Evolutionary conservation across 2,113 vertebrate genomes (phyloP).

Genomic region (Rhadina sibilatrix): DNA sequence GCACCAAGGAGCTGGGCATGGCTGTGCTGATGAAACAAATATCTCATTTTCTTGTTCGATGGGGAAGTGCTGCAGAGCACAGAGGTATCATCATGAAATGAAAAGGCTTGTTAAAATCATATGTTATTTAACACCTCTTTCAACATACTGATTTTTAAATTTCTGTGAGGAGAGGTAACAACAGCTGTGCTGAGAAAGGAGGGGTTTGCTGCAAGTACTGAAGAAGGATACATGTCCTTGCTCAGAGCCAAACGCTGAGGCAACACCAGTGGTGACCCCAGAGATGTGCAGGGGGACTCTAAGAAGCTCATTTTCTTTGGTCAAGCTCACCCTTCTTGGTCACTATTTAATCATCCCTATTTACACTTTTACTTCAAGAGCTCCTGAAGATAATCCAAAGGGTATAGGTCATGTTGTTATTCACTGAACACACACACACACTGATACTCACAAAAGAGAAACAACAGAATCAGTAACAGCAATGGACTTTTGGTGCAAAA

Average conservation of each 20-base stretch:
- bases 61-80: neutral
- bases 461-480: neutral
- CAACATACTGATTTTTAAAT: neutral
- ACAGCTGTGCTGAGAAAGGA: neutral
- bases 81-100: neutral
- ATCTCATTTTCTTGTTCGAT: neutral
- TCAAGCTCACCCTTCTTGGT: neutral
- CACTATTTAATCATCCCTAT: neutral
- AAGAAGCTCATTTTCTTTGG: neutral
- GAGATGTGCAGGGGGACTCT: no score
- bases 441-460: neutral
- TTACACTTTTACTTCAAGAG: neutral
- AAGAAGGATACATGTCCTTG: neutral
- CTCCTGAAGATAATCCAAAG: neutral
- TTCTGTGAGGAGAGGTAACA: neutral
- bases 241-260: neutral
- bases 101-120: neutral
- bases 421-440: neutral
- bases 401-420: neutral
- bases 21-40: neutral
- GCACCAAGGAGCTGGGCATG: neutral
- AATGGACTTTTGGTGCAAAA: neutral
- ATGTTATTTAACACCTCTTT: neutral
- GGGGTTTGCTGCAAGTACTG: neutral
- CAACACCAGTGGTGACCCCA: neutral